Conservation (phyloP, 2,888 invertebrate genomes). For the Caenorhabditis wallacei region DNA sequence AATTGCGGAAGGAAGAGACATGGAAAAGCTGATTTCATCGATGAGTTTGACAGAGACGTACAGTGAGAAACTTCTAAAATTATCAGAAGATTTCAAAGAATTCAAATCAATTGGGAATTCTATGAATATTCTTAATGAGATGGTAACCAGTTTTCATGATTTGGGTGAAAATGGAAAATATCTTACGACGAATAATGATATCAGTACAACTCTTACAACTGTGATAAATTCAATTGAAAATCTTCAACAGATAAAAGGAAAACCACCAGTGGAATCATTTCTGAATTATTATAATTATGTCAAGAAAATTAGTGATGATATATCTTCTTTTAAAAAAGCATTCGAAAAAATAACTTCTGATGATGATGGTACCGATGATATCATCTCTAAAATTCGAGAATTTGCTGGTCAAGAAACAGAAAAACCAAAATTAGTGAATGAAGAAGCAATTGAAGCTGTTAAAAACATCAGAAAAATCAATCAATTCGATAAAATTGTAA, state of each 20-base stretch:
- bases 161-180: conserved; percentile 6
- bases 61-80: background rate
- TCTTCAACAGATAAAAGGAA: background rate
- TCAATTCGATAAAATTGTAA: background rate
- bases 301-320: background rate
- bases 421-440: background rate
- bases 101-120: background rate
- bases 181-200: background rate
- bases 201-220: background rate
- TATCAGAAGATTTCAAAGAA: background rate
- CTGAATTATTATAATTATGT: background rate
- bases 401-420: background rate
- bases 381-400: background rate
- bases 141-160: background rate
- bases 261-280: background rate
- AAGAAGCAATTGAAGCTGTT: background rate
- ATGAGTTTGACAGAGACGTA: background rate
- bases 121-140: background rate
- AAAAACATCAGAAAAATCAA: background rate
- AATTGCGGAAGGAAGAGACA: conserved; percentile 11
- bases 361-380: background rate
- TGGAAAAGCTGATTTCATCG: background rate
- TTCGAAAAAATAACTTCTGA: background rate
- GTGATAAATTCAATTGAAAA: background rate
- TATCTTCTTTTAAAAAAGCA: background rate